phyloP scores from a whole-genome alignment of 2,797 vertebrate genomes.

The Sebastes miniatus region DNA sequence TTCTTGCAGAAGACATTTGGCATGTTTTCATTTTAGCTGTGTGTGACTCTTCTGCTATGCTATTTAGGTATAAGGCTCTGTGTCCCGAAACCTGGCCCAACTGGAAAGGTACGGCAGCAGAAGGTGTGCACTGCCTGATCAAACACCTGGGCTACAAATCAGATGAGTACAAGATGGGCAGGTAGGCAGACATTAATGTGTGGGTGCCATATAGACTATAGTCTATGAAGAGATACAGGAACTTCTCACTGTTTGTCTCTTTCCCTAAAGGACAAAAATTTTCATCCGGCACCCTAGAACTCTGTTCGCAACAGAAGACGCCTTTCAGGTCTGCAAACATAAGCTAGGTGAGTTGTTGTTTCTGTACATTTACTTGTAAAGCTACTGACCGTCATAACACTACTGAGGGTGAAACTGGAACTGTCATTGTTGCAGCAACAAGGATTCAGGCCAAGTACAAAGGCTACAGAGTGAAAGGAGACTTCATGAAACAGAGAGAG shows the following conservation, averaged over 20 bases:
- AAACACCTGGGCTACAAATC: slow-evolving; percentile 90
- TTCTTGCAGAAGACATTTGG: background rate
- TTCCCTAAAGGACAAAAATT: slow-evolving; percentile 89
- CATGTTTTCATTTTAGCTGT: background rate
- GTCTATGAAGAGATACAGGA: background rate
- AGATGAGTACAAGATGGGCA: slow-evolving; percentile 94
- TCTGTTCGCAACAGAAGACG: slow-evolving; percentile 95
- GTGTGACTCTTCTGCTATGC: background rate
- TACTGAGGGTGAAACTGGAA: background rate
- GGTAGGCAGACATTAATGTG: slow-evolving; percentile 70
- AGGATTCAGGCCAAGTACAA: slow-evolving; percentile 95
- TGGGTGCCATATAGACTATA: background rate
- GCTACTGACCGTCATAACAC: background rate
- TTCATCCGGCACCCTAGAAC: slow-evolving; percentile 96
- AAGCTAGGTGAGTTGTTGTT: slow-evolving; percentile 83
- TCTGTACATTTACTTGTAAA: background rate
- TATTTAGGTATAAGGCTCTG: slow-evolving; percentile 89
- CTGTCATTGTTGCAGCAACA: slow-evolving; percentile 80
- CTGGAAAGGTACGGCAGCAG: slow-evolving; percentile 88
- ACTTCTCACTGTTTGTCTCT: background rate
- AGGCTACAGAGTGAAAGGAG: slow-evolving; percentile 86
- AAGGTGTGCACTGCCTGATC: slow-evolving; percentile 89
- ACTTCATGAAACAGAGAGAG: slow-evolving; percentile 83
- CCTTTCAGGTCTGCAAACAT: slow-evolving; percentile 93
- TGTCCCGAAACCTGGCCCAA: slow-evolving; percentile 97